Base-by-base conservation (phyloP, 92 coral and sea anemone species). In the Zoanthus solanderi region DNA sequence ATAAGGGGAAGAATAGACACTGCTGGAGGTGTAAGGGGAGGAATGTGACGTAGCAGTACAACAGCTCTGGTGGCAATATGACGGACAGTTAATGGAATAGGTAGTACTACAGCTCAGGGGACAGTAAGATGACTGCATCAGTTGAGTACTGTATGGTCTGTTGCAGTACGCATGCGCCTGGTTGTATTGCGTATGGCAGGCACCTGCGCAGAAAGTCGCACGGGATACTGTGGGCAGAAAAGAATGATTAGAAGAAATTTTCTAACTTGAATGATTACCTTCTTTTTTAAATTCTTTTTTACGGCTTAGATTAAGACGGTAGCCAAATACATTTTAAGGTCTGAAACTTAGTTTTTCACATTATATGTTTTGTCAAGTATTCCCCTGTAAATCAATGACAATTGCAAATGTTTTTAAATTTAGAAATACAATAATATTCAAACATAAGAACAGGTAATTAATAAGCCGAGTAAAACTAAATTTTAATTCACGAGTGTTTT, bases 131-230 rank as follows among this genome's bases (percentile, higher is more conserved):
- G 85, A 67, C 60, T 66, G 82, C 18, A 58, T 48, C 68, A 52
- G 82, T 45, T 77, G 85, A 63, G 32, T 2, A 54, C 61, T 29
- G 45, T 81, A 81, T 15, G 75, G 85, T 16, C n/a, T 81, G 75
- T 46, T 81, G 75, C 85, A 81, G 85, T 66, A 81, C 61, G 85
- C 85, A 8, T 81, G 85, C 10, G 85, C 85, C 48, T 81, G 85
- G 42, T 13, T 45, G 47, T 66, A 81, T 6, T 44, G 74, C 63
- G 65, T 58, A 66, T 66, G 76, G 23, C 85, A 81, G 58, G 75
- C 85, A 28, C 85, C 61, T 4, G 85, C 85, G 50, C 85, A 81
- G 85, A 81, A 81, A 28, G 46, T 46, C 13, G 61, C 74, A 7
- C 50, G 47, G 1, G 85, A 81, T 17, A 81, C 85, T 81, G 63